Evolutionary conservation across 2,113 vertebrate genomes (phyloP).

Genomic region (Phodopus roborovskii): DNA sequence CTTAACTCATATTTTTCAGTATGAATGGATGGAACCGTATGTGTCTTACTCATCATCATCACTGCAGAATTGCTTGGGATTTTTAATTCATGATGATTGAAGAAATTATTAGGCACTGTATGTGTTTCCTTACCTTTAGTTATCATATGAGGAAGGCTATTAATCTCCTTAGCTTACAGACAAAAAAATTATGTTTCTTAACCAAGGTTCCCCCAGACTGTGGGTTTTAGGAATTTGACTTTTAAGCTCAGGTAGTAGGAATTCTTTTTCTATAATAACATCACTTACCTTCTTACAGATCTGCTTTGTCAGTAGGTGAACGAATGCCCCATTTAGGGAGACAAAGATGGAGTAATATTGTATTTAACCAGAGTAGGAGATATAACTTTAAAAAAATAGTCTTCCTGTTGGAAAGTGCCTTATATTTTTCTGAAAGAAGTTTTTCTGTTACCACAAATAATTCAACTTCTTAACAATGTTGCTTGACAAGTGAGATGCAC

Average conservation of each 20-base stretch:
- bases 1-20: background rate
- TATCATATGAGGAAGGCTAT: background rate
- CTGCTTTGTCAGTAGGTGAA: background rate
- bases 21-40: background rate
- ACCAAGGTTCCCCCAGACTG: background rate
- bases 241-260: background rate
- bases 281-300: background rate
- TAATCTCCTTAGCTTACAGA: background rate
- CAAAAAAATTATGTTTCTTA: background rate
- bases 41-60: background rate
- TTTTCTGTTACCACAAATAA: conserved; percentile 12
- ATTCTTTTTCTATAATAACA: background rate
- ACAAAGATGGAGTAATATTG: background rate
- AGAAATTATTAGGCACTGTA: background rate
- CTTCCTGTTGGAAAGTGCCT: background rate
- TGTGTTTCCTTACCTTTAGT: background rate
- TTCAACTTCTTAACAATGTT: background rate
- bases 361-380: background rate
- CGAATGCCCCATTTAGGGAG: background rate
- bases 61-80: background rate
- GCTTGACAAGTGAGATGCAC: background rate
- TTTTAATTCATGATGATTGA: conserved; percentile 22
- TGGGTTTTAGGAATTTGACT: background rate
- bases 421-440: conserved; percentile 27
- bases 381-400: background rate